Evolutionary conservation across 2,888 invertebrate species (phyloP).

Genomic region (Lottia scabra): DNA sequence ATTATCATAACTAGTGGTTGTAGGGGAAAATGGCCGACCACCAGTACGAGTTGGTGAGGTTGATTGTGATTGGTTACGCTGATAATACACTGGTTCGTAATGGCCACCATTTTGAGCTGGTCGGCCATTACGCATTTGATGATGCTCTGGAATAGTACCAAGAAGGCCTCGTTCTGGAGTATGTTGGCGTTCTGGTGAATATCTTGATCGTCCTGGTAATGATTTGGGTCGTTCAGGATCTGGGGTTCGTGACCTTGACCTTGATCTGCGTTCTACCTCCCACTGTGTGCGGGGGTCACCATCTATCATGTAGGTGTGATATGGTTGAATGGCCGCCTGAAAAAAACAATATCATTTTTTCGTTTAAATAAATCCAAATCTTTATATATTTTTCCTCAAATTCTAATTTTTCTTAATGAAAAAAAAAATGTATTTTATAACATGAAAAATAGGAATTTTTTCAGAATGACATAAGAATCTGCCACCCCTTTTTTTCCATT

Average conservation of each 20-base stretch:
- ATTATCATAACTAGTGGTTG: conserved; percentile 5
- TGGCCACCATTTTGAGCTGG: conserved; percentile 16
- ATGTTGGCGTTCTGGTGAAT: conserved; percentile 44
- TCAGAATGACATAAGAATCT: too few relatives aligned
- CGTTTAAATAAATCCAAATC: too few relatives aligned
- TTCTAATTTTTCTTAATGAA: too few relatives aligned
- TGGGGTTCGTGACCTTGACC: conserved; percentile 55
- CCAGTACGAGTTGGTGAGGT: conserved; percentile 11
- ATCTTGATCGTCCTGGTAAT: conserved; percentile 37
- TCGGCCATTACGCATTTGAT: conserved; percentile 43
- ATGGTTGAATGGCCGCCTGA: background rate
- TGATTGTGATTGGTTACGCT: background rate
- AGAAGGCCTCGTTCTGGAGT: conserved; percentile 49
- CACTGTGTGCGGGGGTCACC: conserved; percentile 27
- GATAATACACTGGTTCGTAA: conserved; percentile 23
- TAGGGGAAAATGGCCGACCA: conserved; percentile 4
- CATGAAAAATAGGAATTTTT: too few relatives aligned
- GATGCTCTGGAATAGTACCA: conserved; percentile 58
- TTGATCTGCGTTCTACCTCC: conserved; percentile 31
- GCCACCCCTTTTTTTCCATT: too few relatives aligned
- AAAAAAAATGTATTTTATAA: too few relatives aligned
- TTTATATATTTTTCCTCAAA: too few relatives aligned
- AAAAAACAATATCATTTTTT: too few relatives aligned
- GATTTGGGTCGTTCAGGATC: conserved; percentile 44
- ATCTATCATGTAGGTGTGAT: background rate